Evolutionary conservation across 2,888 invertebrate genomes (phyloP).

Genomic region (Axea sp.): DNA sequence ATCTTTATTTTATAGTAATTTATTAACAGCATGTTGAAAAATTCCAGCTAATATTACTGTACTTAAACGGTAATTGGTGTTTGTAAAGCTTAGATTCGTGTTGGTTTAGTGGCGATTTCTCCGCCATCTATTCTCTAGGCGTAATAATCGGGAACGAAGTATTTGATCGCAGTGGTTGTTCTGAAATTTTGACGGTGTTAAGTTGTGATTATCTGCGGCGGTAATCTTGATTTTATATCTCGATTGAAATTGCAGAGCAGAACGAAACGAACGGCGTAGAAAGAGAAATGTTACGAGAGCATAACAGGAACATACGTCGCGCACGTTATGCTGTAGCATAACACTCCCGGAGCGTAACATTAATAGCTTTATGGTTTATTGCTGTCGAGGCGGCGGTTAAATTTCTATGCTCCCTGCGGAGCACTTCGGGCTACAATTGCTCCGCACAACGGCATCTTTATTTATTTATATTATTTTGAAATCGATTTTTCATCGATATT

Average conservation of each 20-base stretch:
- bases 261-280: slow-evolving; percentile 58
- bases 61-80: slow-evolving; percentile 28
- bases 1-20: slow-evolving; percentile 32
- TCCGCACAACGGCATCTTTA: slow-evolving; percentile 47
- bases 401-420: slow-evolving; percentile 67
- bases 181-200: slow-evolving; percentile 47
- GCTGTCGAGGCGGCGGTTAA: slow-evolving; percentile 70
- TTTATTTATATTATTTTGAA: slow-evolving; percentile 37
- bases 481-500: slow-evolving; percentile 12
- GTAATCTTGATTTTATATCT: slow-evolving; percentile 54
- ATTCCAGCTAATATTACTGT: slow-evolving; percentile 1
- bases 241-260: slow-evolving; percentile 62
- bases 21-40: no score
- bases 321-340: slow-evolving; percentile 68
- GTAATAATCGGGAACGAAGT: not conserved
- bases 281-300: slow-evolving; percentile 55
- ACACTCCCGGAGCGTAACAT: slow-evolving; percentile 70
- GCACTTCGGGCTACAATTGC: slow-evolving; percentile 51
- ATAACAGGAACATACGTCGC: slow-evolving; percentile 61
- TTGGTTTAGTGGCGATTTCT: slow-evolving; percentile 30
- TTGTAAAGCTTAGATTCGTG: slow-evolving; percentile 12
- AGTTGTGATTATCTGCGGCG: slow-evolving; percentile 48
- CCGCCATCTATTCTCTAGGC: not conserved
- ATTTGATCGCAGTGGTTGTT: not conserved
- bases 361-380: slow-evolving; percentile 75